Conservation (phyloP, 2,113 vertebrate species). For the Pomatostomus ruficeps region DNA sequence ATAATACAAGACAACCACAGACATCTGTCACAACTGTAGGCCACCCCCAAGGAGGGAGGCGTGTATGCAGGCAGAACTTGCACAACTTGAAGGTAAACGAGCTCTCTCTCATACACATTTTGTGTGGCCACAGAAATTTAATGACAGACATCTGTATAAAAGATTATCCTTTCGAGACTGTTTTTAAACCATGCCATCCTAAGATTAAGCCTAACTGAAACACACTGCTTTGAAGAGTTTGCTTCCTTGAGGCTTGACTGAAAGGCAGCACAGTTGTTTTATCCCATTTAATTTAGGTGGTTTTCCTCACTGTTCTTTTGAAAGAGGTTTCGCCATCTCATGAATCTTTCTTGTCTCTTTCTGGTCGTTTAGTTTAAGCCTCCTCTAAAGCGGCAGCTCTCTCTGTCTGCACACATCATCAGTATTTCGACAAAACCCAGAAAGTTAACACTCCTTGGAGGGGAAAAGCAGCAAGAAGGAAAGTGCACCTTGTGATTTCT, state of each 20-base stretch:
- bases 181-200: slow-evolving; percentile 22
- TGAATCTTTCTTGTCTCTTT: neutral
- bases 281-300: neutral
- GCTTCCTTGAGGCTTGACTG: slow-evolving; percentile 19
- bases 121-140: neutral
- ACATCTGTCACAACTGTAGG: neutral
- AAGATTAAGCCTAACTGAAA: slow-evolving; percentile 36
- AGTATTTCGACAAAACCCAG: neutral
- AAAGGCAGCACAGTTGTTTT: slow-evolving; percentile 11
- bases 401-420: neutral
- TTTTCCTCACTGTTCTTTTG: slow-evolving; percentile 1
- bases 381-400: neutral
- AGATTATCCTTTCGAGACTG: slow-evolving; percentile 19
- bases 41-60: neutral
- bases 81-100: neutral
- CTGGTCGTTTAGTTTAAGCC: slow-evolving; percentile 5
- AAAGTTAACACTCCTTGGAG: slow-evolving; percentile 13
- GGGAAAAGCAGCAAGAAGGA: slow-evolving; percentile 49
- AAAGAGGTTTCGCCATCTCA: slow-evolving; percentile 7
- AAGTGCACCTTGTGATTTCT: slow-evolving; percentile 60
- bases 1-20: neutral
- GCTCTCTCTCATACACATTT: neutral
- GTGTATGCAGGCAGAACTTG: neutral
- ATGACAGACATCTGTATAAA: neutral
- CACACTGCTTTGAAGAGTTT: slow-evolving; percentile 31